Evolutionary conservation across 2,888 invertebrate species (phyloP).

Genomic region (Maniola hyperantus): DNA sequence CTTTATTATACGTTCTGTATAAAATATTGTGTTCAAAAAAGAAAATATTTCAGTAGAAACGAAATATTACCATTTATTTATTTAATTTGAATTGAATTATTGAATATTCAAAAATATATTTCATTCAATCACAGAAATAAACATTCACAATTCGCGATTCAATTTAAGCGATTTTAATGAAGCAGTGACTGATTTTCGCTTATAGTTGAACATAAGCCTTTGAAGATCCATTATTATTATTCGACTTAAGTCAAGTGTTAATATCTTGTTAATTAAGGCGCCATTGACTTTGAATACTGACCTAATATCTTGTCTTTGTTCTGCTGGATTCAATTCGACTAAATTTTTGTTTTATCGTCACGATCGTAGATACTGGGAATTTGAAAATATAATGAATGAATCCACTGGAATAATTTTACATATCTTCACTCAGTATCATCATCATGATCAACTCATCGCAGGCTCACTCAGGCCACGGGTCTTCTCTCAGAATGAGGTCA

Average conservation of each 20-base stretch:
- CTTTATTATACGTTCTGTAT: background rate
- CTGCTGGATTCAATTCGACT: too few species aligned
- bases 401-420: too few species aligned
- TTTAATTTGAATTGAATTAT: background rate
- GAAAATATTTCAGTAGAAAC: background rate
- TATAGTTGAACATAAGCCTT: background rate
- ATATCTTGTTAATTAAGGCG: background rate
- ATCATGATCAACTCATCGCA: too few species aligned
- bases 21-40: background rate
- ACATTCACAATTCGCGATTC: slow-evolving; percentile 1
- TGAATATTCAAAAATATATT: slow-evolving; percentile 4
- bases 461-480: too few species aligned
- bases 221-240: background rate
- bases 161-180: slow-evolving; percentile 6
- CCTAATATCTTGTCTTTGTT: too few species aligned
- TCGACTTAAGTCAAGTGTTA: background rate
- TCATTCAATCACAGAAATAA: slow-evolving; percentile 2
- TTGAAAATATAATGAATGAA: too few species aligned
- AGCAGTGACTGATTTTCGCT: background rate
- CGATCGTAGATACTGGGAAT: too few species aligned
- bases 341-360: too few species aligned
- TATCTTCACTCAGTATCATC: too few species aligned
- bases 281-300: background rate
- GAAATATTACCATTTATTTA: slow-evolving; percentile 5
- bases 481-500: too few species aligned